Base-by-base conservation (phyloP, 2,113 vertebrate genomes). In the Ia io region DNA sequence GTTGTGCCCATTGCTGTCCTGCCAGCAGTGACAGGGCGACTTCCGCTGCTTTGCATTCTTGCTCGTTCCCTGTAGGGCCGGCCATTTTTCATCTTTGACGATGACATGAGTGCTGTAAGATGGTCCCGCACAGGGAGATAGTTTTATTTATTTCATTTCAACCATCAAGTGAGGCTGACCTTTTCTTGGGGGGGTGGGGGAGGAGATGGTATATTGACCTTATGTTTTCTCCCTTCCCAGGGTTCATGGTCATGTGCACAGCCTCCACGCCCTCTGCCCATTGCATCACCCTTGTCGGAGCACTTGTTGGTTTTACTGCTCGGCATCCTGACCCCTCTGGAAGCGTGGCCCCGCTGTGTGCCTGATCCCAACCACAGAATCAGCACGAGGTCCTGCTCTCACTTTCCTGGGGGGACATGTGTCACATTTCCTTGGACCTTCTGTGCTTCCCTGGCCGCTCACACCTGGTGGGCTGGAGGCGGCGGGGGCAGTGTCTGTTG, bases 321-420 rank as follows among this genome's bases (percentile, higher is more conserved):
- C 32, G 30, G 47, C 7, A 25, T 83, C 59, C 69, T 70, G 28
- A 74, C 10, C 40, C 10, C 53, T 44, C 77, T 87, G n/a, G 74
- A 37, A 44, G 20, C 0, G 17, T 22, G 59, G 6, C 14, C 18
- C 20, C 1, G 1, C 13, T 2, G 7, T 28, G n/a, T 3, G 22
- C 44, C 67, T 2, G 10, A 28, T 17, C 23, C 37, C 65, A 74
- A 40, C 4, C 63, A 49, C 35, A 59, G 47, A 28, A 23, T 28
- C 2, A 30, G 49, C 32, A 17, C 0, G 8, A 6, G 37, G 74
- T 23, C 61, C 44, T 12, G 79, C 71, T 69, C 25, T 82, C 23
- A 40, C 53, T 40, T 69, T 61, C 65, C 88, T 25, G 6, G 23
- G 40, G 35, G 42, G 12, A 35, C 3, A 0, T 16, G 2, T 35